Evolutionary conservation across 2,888 invertebrate species (phyloP).

Genomic region (Mesorhabditis sp.): DNA sequence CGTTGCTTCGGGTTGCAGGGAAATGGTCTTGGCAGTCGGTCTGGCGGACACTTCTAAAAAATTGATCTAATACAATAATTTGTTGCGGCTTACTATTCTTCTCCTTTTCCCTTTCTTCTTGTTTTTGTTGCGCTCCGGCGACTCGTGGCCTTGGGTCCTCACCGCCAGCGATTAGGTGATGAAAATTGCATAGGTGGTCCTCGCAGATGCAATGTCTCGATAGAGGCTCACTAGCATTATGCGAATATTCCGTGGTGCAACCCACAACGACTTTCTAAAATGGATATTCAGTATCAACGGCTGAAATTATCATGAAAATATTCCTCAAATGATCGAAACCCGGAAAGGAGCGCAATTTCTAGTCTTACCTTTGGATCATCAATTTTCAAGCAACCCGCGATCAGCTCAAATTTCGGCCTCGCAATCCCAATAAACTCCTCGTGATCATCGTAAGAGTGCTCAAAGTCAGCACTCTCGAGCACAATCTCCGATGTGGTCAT

Average conservation of each 20-base stretch:
- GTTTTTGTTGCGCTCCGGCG: too few species aligned
- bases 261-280: constrained; percentile 50
- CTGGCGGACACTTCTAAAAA: too few species aligned
- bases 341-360: not conserved
- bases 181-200: constrained; percentile 54
- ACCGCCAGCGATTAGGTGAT: constrained; percentile 38
- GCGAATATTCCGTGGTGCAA: constrained; percentile 51
- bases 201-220: constrained; percentile 54
- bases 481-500: constrained; percentile 52
- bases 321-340: constrained; percentile 3
- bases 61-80: too few species aligned
- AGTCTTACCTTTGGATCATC: constrained; percentile 46
- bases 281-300: not conserved
- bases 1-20: too few species aligned
- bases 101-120: too few species aligned
- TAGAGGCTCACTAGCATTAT: constrained; percentile 37
- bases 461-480: constrained; percentile 46
- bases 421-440: constrained; percentile 42
- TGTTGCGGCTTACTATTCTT: too few species aligned
- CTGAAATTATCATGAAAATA: too few species aligned
- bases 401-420: constrained; percentile 44
- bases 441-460: constrained; percentile 44
- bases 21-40: too few species aligned
- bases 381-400: constrained; percentile 55
- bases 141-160: constrained; percentile 31